Evolutionary conservation across 2,888 invertebrate species (phyloP), one percentile per base, ranked within the genome.

Genomic region (Noctua fimbriata): DNA sequence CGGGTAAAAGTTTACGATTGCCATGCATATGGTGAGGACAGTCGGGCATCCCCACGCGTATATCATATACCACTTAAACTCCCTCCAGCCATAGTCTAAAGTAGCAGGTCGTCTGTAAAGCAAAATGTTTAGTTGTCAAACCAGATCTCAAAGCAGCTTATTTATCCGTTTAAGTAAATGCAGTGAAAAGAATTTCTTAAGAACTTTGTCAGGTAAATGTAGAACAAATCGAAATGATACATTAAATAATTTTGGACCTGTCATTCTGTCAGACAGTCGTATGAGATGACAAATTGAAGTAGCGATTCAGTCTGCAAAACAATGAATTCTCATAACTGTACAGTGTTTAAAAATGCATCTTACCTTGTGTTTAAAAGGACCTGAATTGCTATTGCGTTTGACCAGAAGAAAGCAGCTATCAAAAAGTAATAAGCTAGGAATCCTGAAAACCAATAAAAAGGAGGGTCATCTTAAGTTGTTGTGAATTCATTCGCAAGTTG

Each of bases 351-450:
- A 65, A 81, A 63, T 28, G 41, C 52, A 71, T 78, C 97, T 97
- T 93, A 98, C 98, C 97, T 97, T 58, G 97, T 97, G 66, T 95
- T 96, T 90, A 97, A 94, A 95, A 98, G 97, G 69, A 98, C 97
- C 91, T 98, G 98, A 91, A 98, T 97, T 4, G 98, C 97, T 76
- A 98, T 97, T n/a, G 97, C 95, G 90, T 98, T 98, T 79, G 98
- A 93, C 98, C 98, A 98, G 91, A 98, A 98, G 92, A 98, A 98
- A 66, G 97, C 96, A 0, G 97, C 96, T 76, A 98, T 90, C 85
- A 98, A 95, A 82, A 97, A 97, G 90, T 96, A 97, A 89, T 97
- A 97, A 7, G 96, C 92, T 36, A 97, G 72, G 90, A 97, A 97
- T 18, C 97, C 97, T 97, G 94, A 85, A 95, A 76, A 73, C 4